Evolutionary conservation across 2,113 vertebrate species (phyloP).

Genomic region (Lagopus leucura): DNA sequence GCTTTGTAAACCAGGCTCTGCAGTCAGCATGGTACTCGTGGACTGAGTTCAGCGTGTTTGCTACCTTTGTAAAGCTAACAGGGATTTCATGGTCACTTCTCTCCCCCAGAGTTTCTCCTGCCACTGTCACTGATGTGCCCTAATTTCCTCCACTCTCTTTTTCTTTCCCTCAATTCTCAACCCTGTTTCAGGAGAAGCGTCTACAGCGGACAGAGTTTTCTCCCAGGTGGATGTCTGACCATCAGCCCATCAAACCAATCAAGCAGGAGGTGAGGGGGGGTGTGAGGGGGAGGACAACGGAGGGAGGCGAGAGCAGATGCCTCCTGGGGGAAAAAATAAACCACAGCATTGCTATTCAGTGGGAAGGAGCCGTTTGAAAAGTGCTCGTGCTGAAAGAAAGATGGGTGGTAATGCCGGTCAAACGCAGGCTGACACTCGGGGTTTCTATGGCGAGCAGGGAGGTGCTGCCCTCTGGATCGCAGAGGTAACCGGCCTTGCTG

Average conservation of each 20-base stretch:
- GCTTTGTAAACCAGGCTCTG: slow-evolving; percentile 11
- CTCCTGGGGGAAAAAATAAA: slow-evolving; percentile 64
- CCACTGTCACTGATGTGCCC: slow-evolving; percentile 38
- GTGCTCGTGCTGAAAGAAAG: slow-evolving; percentile 64
- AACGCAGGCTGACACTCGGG: slow-evolving; percentile 51
- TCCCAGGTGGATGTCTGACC: slow-evolving; percentile 81
- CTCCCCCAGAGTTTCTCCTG: slow-evolving; percentile 46
- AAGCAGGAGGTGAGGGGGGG: slow-evolving; percentile 81
- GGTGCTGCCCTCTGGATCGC: slow-evolving; percentile 62
- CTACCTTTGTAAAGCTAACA: slow-evolving; percentile 42
- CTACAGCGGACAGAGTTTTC: slow-evolving; percentile 85
- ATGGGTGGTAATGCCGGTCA: slow-evolving; percentile 65
- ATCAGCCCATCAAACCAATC: slow-evolving; percentile 78
- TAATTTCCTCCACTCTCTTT: slow-evolving; percentile 73
- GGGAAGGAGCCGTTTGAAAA: slow-evolving; percentile 64
- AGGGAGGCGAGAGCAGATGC: slow-evolving; percentile 58
- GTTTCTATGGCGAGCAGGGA: slow-evolving; percentile 68
- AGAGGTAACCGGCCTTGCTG: slow-evolving; percentile 8
- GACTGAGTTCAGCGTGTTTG: slow-evolving; percentile 40
- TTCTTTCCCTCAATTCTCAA: slow-evolving; percentile 62
- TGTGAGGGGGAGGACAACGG: slow-evolving; percentile 35
- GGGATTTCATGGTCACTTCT: slow-evolving; percentile 54
- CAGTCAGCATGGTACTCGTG: slow-evolving; percentile 11
- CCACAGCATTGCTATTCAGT: slow-evolving; percentile 60
- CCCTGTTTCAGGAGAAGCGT: slow-evolving; percentile 84